Evolutionary conservation across 2,888 invertebrate species (phyloP).

Genomic region (Cecidostiba fungosa): DNA sequence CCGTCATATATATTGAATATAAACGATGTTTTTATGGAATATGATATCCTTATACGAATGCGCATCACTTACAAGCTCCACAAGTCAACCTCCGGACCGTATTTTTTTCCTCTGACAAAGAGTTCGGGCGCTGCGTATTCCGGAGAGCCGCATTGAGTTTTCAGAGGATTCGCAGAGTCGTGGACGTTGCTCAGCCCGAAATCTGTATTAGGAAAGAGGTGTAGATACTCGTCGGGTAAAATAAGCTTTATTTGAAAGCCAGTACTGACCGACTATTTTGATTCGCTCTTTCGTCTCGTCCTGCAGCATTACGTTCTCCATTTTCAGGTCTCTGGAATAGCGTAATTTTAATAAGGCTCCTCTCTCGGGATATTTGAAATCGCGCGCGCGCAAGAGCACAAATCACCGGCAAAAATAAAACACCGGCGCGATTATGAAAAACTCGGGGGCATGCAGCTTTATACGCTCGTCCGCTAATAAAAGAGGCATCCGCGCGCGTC

Average conservation of each 20-base stretch:
- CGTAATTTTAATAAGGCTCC: too few species aligned
- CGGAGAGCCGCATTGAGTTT: conserved; percentile 89
- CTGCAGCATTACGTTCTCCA: conserved; percentile 88
- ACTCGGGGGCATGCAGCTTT: conserved; percentile 4
- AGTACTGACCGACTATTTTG: conserved; percentile 85
- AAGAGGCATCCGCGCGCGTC: background rate
- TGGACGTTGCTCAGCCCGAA: conserved; percentile 89
- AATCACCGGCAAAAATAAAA: too few species aligned
- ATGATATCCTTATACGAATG: conserved; percentile 22
- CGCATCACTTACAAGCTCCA: conserved; percentile 85
- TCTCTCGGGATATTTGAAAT: too few species aligned
- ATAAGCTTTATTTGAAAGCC: conserved; percentile 16
- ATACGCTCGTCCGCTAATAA: conserved; percentile 7
- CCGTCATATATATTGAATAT: conserved; percentile 17
- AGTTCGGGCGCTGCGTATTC: conserved; percentile 91
- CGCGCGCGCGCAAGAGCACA: too few species aligned
- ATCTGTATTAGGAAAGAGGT: conserved; percentile 80
- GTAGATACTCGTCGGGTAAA: background rate
- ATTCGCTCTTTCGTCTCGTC: conserved; percentile 85
- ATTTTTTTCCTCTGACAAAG: conserved; percentile 85
- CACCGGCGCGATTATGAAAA: background rate
- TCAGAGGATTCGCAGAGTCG: conserved; percentile 83
- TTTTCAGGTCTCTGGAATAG: conserved; percentile 86
- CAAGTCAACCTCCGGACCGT: conserved; percentile 89
- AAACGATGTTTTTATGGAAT: conserved; percentile 48